phyloP scores from a whole-genome alignment of 1,140 invertebrate genomes.

The Oryzaephilus surinamensis region DNA sequence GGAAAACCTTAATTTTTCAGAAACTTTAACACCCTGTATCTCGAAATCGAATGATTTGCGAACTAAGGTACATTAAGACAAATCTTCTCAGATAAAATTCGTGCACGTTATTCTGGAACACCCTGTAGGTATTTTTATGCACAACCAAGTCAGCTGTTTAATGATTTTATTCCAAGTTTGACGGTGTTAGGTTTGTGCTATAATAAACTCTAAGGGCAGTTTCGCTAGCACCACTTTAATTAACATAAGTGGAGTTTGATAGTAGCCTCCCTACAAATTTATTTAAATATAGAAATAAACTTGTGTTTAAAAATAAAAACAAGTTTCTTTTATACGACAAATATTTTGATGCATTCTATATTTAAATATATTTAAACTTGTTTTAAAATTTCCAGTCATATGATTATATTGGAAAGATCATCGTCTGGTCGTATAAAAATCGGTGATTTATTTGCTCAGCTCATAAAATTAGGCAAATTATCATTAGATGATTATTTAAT shows the following conservation, averaged over 20 bases:
- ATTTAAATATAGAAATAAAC: background rate
- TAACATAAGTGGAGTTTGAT: constrained; percentile 22
- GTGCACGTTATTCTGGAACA: background rate
- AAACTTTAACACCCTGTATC: too few species aligned
- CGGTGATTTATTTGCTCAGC: constrained; percentile 32
- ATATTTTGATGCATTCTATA: background rate
- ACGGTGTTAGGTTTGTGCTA: constrained; percentile 17
- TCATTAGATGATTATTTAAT: constrained; percentile 34
- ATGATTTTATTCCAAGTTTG: background rate
- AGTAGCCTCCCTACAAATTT: constrained; percentile 18
- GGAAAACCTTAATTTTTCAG: too few species aligned
- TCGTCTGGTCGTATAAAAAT: constrained; percentile 32
- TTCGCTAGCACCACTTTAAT: constrained; percentile 22
- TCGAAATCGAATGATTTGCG: too few species aligned
- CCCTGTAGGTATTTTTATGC: background rate
- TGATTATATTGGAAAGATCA: constrained; percentile 32
- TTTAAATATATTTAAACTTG: constrained; percentile 1
- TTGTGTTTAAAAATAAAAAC: too few species aligned
- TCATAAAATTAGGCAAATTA: constrained; percentile 34
- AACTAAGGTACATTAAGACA: too few species aligned
- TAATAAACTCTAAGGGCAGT: constrained; percentile 15
- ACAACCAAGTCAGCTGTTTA: background rate
- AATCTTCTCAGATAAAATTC: too few species aligned
- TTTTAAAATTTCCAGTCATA: constrained; percentile 23
- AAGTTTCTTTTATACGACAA: background rate